A percentile compares a stretch with the other conserved stretches of the same genome.
Evolutionary conservation across 2,797 vertebrate species (phyloP).

Genomic region (Pangasius macronema): DNA sequence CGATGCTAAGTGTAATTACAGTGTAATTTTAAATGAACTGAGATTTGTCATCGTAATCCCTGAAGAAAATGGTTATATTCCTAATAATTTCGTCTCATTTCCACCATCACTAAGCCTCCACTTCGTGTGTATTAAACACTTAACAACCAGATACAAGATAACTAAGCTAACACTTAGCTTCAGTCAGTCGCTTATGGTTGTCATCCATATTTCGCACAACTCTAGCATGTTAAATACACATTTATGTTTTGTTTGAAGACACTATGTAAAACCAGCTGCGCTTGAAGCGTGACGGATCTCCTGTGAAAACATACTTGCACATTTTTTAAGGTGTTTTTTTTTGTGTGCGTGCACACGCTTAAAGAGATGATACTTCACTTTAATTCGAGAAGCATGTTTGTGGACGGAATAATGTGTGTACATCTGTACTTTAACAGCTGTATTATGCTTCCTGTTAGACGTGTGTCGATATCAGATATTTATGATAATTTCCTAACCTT

Average conservation of each 20-base stretch:
- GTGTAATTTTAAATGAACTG: neutral
- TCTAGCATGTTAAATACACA: neutral
- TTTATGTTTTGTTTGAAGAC: neutral
- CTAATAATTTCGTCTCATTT: neutral
- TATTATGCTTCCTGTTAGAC: neutral
- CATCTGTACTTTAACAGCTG: neutral
- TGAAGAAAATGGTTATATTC: neutral
- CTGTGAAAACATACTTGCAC: constrained; percentile 24
- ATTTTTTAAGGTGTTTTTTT: neutral
- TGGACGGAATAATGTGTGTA: too few relatives aligned
- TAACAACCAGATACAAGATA: neutral
- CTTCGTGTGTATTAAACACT: neutral
- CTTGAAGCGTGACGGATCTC: neutral
- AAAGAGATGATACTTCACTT: neutral
- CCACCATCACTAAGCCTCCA: neutral
- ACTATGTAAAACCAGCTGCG: neutral
- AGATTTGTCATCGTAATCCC: neutral
- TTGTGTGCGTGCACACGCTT: neutral
- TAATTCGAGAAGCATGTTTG: neutral
- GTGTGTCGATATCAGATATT: neutral
- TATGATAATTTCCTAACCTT: neutral
- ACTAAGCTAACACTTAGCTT: neutral
- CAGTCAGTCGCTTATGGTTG: neutral
- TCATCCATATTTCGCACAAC: neutral
- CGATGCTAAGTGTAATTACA: neutral